Base-by-base conservation (phyloP, 2,888 invertebrate genomes). In the Pollenia labialis region DNA sequence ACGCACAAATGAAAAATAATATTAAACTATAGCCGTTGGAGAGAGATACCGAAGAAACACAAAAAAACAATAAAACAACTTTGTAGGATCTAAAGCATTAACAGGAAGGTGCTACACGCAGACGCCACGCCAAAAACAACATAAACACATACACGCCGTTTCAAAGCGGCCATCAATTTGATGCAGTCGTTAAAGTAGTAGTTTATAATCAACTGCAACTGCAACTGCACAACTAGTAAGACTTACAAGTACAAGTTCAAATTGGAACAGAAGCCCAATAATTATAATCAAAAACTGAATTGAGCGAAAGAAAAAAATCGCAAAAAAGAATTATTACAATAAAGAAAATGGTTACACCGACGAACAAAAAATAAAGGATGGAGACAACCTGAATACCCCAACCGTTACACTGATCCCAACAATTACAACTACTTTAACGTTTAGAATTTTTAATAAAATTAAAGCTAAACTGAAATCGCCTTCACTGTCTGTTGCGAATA, bases 211-310 rank as follows among this genome's bases (percentile, higher is more conserved):
- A 58, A 23, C 16, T 60, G n/a, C 40, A 58, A 23, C 16, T 60
- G n/a, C 40, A 50, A 4, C 42, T 16, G 12, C 11, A 23, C 14
- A 56, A 56, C 16, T 52, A 52, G 10, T 14, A 18, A 50, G 16
- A 52, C 52, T 16, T 14, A 79, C 44, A 23, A 76, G 48, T 42
- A 75, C 75, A 81, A 74, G 14, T 42, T 52, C 44, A 83, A 83
- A 64, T 72, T 72, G 66, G 32, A 81, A 84, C 83, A 87, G 74
- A 66, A 88, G 87, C 79, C 85, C 83, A 88, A 88, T 87, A 88
- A 88, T 88, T 88, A 88, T 84, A 85, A 87, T 85, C 79, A 77
- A 79, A 71, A 58, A 46, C 42, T 58, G 12, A 32, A 66, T 12
- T 58, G 18, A 44, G 60, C 14, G 52, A 16, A 72, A 75, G 44